Evolutionary conservation across 2,888 invertebrate genomes (phyloP).

Genomic region (Phalangium opilio): DNA sequence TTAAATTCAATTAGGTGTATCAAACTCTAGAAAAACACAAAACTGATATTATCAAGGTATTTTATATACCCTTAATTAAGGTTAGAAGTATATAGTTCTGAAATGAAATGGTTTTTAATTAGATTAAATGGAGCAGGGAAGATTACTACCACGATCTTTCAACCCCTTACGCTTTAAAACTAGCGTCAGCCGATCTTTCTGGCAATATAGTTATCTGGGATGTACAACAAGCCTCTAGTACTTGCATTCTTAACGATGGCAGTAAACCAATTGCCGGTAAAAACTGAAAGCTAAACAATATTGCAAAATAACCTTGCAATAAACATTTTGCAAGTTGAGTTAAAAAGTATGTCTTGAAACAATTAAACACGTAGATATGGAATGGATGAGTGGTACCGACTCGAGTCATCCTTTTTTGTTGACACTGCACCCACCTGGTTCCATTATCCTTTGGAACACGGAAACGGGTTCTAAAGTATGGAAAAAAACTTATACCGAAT

Average conservation of each 20-base stretch:
- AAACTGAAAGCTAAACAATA: no score
- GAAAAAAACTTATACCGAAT: conserved; percentile 35
- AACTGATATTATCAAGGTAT: conserved; percentile 34
- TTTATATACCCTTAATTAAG: not conserved
- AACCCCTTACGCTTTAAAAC: conserved; percentile 25
- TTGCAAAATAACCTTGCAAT: no score
- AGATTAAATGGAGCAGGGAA: conserved; percentile 34
- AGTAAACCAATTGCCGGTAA: conserved; percentile 37
- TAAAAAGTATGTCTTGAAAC: conserved; percentile 4
- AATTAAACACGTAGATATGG: conserved; percentile 33
- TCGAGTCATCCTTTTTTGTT: conserved; percentile 35
- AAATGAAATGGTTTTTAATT: conserved; percentile 1
- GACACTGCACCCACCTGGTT: conserved; percentile 18
- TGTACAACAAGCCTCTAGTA: conserved; percentile 34
- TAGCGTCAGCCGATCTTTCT: conserved; percentile 39
- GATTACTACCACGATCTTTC: conserved; percentile 32
- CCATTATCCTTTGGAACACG: conserved; percentile 19
- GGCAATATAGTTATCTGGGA: conserved; percentile 43
- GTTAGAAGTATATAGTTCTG: not conserved
- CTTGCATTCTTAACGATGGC: conserved; percentile 37
- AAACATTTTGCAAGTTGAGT: not conserved
- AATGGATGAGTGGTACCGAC: conserved; percentile 40
- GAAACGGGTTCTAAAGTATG: conserved; percentile 19
- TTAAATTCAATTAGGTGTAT: conserved; percentile 30
- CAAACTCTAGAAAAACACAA: conserved; percentile 37